These are phyloP conservation scores for Aurelia coerulea DNA, from an alignment of 30 jellyfish, hydroid and myxozoan genomes.

Conservation along the genomic window DNA sequence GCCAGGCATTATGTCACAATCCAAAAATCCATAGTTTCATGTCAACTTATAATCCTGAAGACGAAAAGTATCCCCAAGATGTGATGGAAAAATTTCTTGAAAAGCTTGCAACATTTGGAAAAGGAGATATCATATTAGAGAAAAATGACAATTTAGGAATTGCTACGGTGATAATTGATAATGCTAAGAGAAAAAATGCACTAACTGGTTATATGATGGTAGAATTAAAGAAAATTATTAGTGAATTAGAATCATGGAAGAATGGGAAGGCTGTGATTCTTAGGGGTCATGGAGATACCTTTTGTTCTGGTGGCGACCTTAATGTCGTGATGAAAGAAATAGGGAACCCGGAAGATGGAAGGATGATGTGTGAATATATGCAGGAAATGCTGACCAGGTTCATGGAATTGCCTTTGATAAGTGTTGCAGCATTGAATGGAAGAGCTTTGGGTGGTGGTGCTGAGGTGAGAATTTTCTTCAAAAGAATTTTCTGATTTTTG, in stretches of 20 bases:
- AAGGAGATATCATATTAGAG: conserved; percentile 44
- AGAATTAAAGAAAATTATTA: conserved; percentile 36
- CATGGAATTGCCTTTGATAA: conserved; percentile 77
- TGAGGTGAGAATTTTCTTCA: conserved; percentile 51
- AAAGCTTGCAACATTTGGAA: conserved; percentile 48
- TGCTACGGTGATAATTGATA: conserved; percentile 73
- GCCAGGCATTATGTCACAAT: background rate
- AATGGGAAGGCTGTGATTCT: conserved; percentile 79
- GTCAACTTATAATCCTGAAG: conserved; percentile 46
- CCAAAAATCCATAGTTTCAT: background rate
- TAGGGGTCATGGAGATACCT: conserved; percentile 71
- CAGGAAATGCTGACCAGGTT: conserved; percentile 72
- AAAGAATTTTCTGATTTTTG: no score
- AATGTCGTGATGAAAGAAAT: conserved; percentile 75
- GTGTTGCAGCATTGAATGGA: conserved; percentile 93
- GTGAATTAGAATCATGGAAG: conserved; percentile 73
- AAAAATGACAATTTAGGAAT: conserved; percentile 51
- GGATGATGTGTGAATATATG: conserved; percentile 88
- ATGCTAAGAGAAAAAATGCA: conserved; percentile 82
- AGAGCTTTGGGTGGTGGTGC: conserved; percentile 95
- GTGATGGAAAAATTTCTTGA: conserved; percentile 41
- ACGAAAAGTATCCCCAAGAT: conserved; percentile 50
- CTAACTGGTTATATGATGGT: conserved; percentile 83
- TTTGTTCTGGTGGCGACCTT: conserved; percentile 97
- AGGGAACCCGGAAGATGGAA: conserved; percentile 83